Base-by-base conservation (phyloP, 1,140 invertebrate species). In the Manduca sexta region DNA sequence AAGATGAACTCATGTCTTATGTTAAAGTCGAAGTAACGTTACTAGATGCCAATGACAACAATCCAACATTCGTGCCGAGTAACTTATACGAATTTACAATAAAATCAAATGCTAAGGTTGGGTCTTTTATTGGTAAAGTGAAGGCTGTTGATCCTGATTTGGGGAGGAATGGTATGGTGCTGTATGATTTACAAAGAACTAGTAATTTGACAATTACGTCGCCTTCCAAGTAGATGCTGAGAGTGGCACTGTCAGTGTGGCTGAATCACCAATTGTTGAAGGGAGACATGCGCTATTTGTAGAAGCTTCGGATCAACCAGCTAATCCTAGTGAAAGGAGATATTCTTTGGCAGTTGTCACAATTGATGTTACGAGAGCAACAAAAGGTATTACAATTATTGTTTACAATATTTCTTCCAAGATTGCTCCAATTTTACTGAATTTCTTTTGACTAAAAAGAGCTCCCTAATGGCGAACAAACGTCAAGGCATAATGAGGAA, bases 21-120 rank as follows among this genome's bases (percentile, higher is more conserved):
- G 93, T 94, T 0, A 89, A 88, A n/a, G 92, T 95, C 1, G 92
- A 94, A 82, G 92, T 95, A 0, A 93, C 93, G 0, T 70, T 96
- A 13, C 82, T 96, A 0, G 95, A 96, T 72, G 93, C 93, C 6
- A 96, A 96, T 75, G 94, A 96, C 52, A 96, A 96, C 64, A 95
- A 94, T 64, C 94, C 94, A 0, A 90, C 90, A 6, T 96, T 96
- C 66, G 87, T 94, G 10, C 93, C 94, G 1, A 92, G 89, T 35
- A 95, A 95, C 74, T 78, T 95, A 0, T 96, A 95, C 64, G 91
- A 93, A 52, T 92, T 96, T 50, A 87, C 89, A 26, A 88, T 94
- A 0, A 89, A 88, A 37, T 91, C 90, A 11, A 91, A 93, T 48
- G 89, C 90, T 1, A 88, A 90, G 49, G 70, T 90, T 16, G 91